These are phyloP conservation scores for Lymantria dispar DNA, from an alignment of 2,888 invertebrate species.

Conservation along the genomic window DNA sequence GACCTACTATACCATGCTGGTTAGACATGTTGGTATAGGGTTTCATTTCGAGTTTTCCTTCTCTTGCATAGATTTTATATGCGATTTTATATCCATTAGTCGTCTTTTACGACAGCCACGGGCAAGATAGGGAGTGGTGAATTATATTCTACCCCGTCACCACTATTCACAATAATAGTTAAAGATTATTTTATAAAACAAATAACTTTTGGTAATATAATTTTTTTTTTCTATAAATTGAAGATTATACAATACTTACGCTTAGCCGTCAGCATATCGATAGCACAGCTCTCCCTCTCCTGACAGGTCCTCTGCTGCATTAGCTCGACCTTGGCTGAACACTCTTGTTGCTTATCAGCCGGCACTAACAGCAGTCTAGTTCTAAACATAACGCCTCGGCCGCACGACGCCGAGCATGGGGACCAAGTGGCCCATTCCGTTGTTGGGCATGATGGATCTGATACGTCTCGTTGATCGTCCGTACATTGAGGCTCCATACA, in stretches of 20 bases:
- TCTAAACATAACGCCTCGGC: slow-evolving; percentile 87
- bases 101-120: too few relatives aligned
- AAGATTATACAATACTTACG: slow-evolving; percentile 68
- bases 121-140: too few relatives aligned
- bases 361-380: slow-evolving; percentile 87
- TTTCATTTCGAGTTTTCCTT: too few relatives aligned
- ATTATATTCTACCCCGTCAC: too few relatives aligned
- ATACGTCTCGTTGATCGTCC: slow-evolving; percentile 71
- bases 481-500: slow-evolving; percentile 88
- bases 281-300: slow-evolving; percentile 85
- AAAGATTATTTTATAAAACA: too few relatives aligned
- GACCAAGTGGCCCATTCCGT: slow-evolving; percentile 96
- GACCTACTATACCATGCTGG: too few relatives aligned
- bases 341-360: slow-evolving; percentile 84
- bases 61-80: too few relatives aligned
- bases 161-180: too few relatives aligned
- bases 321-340: slow-evolving; percentile 86
- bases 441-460: slow-evolving; percentile 88
- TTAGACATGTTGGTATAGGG: too few relatives aligned
- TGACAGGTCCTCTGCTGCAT: slow-evolving; percentile 89
- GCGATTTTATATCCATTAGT: too few relatives aligned
- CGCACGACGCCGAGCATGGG: slow-evolving; percentile 94
- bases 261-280: slow-evolving; percentile 89
- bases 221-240: too few relatives aligned
- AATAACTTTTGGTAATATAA: too few relatives aligned